Base-by-base conservation (phyloP, 2,113 vertebrate genomes). In the Hypocryptadius cinnamomeus region DNA sequence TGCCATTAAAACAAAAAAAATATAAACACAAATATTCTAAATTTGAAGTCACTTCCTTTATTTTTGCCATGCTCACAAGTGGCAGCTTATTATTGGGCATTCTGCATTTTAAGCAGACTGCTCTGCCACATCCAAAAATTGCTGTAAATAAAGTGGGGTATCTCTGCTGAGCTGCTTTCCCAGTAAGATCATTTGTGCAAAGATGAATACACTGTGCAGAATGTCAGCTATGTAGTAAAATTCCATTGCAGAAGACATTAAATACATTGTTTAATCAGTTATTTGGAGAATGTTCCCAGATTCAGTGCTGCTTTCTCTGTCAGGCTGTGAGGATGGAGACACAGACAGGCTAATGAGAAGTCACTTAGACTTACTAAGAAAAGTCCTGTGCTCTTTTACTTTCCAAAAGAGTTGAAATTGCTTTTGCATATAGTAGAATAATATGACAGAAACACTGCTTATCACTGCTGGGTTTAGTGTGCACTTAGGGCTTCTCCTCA, bases 221-320 rank as follows among this genome's bases (percentile, higher is more conserved):
- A 94, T 96, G 91, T 47, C 57, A 87, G 87, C 92, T 96, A 89
- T 91, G 95, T 61, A 15, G 76, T 74, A 77, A 88, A 95, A 94
- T 96, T 85, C 96, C 93, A 61, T 9, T 27, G 91, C 90, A 89
- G 87, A 91, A 88, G 48, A 95, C 91, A 94, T 95, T 85, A 94
- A 94, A 92, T 93, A 90, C 92, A 85, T 95, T 95, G 92, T 96
- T 96, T 90, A 80, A 96, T 96, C 80, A 86, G 92, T 90, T 90
- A 92, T 95, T 94, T 93, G 79, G 90, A 78, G 93, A 96, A 96
- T 93, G 95, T 90, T 92, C 90, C 79, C 92, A 88, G 95, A 94
- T 90, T 90, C 85, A 74, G 87, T 73, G 79, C 47, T 83, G 8
- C 79, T 79, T 88, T 85, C 79, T 90, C 84, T 76, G 80, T 45